These are phyloP conservation scores for Grammatotria lemairii DNA, from an alignment of 2,113 vertebrate genomes.

Conservation along the genomic window DNA sequence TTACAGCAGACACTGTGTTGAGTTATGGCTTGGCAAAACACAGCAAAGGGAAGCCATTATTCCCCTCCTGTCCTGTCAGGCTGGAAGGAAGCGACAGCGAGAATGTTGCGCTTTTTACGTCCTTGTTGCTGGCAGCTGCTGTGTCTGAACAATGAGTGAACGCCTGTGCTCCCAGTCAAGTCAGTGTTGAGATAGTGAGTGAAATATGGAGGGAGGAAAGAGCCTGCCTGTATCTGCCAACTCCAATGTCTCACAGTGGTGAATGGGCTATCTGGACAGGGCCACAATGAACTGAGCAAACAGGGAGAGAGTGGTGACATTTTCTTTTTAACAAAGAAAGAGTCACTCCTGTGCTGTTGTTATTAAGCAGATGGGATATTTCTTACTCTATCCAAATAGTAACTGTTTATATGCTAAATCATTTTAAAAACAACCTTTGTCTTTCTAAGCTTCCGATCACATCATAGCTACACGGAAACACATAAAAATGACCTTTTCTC, in stretches of 20 bases:
- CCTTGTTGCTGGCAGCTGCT: slow-evolving; percentile 35
- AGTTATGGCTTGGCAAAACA: slow-evolving; percentile 44
- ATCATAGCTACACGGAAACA: neutral
- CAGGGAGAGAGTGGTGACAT: neutral
- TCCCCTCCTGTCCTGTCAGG: slow-evolving; percentile 14
- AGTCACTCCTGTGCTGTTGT: neutral
- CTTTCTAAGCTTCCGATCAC: neutral
- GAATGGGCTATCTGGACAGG: slow-evolving; percentile 3
- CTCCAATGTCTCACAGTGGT: slow-evolving; percentile 17
- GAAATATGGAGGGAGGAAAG: slow-evolving; percentile 49
- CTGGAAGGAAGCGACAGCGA: slow-evolving; percentile 57
- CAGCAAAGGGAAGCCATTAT: slow-evolving; percentile 33
- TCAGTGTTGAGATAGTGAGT: slow-evolving; percentile 47
- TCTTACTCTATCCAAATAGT: neutral
- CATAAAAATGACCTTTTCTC: neutral
- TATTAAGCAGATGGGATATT: neutral
- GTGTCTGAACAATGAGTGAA: slow-evolving; percentile 49
- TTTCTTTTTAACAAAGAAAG: neutral
- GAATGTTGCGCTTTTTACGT: slow-evolving; percentile 39
- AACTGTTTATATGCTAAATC: neutral
- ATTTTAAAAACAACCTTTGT: neutral
- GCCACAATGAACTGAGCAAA: slow-evolving; percentile 9
- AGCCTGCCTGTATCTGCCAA: slow-evolving; percentile 23
- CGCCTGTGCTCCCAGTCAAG: neutral
- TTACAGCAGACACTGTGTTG: slow-evolving; percentile 31